Base-by-base conservation (phyloP, 37 sponge, comb jelly and placozoan genomes). In the Spongia lamella region DNA sequence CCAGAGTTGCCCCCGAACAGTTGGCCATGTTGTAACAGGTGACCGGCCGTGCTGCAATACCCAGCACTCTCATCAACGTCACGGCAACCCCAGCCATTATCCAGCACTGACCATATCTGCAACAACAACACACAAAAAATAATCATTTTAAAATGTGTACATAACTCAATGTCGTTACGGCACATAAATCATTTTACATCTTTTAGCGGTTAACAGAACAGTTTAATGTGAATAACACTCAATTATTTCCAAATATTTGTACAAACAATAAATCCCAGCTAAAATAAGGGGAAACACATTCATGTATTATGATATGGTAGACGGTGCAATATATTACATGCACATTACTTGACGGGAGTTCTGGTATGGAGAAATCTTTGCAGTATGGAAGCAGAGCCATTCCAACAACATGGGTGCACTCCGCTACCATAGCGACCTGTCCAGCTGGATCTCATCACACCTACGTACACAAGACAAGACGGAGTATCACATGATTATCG, bases 61-160 rank as follows among this genome's bases (percentile, higher is more conserved):
- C 93, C 13, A 93, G 79, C 21, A 72, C 82, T 50, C 93, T 72
- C 74, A 93, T 53, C 36, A 88, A 72, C 1, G 72, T 85, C 35
- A 93, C 80, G 0, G 76, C 75, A 31, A 93, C 90, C 6, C 89
- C 93, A 30, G 86, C 79, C n/a, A 82, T 51, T 56, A 83, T 78
- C 82, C 84, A 93, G 38, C 93, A 93, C 73, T 93, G 90, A 1
- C 86, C 93, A 76, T 69, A 90, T 64, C 91, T 90, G 75, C 7
- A 37, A 39, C 30, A 43, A 7, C 1, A 14, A 51, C 16, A 16
- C 16, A 51, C 53, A 51, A 51, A 19, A 16, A 19, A 51, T 16
- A 51, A 51, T 14, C 14, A 51, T 26, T 7, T 57, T 57, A 11
- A 5, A 19, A 68, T 20, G 32, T 68, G 69, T 68, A 40, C 16